Percentiles rank a stretch among this genome's conserved stretches.
phyloP scores from a whole-genome alignment of 2,113 vertebrate genomes.

The Sterrhoptilus dennistouni region DNA sequence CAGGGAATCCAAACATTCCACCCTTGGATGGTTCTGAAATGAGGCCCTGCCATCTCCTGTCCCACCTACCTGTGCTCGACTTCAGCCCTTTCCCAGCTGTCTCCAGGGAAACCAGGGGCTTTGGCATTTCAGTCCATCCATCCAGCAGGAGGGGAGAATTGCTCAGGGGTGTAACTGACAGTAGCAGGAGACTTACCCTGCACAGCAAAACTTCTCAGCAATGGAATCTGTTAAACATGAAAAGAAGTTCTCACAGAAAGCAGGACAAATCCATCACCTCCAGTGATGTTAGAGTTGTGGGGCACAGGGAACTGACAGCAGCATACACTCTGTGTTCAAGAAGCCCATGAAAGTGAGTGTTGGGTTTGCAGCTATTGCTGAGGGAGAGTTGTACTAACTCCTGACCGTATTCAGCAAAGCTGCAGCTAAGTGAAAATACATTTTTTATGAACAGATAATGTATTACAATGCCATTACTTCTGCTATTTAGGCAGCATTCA shows the following conservation, averaged over 20 bases:
- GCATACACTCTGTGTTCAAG: neutral
- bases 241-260: neutral
- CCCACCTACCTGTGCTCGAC: neutral
- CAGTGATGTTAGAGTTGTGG: neutral
- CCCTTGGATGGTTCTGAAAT: neutral
- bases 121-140: neutral
- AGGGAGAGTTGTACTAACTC: neutral
- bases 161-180: neutral
- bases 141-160: neutral
- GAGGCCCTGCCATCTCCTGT: neutral
- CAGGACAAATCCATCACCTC: neutral
- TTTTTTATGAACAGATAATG: neutral
- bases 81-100: neutral
- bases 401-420: neutral
- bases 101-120: fast-evolving
- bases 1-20: neutral
- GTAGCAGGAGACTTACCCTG: neutral
- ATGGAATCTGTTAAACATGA: neutral
- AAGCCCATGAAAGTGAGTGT: neutral
- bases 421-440: neutral
- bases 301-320: neutral
- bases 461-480: neutral
- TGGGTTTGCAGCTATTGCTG: neutral
- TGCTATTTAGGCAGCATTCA: neutral
- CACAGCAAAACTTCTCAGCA: neutral